A percentile compares a stretch with the other conserved stretches of the same genome.
phyloP scores from a whole-genome alignment of 2,113 vertebrate species.

The Oncorhynchus clarkii region DNA sequence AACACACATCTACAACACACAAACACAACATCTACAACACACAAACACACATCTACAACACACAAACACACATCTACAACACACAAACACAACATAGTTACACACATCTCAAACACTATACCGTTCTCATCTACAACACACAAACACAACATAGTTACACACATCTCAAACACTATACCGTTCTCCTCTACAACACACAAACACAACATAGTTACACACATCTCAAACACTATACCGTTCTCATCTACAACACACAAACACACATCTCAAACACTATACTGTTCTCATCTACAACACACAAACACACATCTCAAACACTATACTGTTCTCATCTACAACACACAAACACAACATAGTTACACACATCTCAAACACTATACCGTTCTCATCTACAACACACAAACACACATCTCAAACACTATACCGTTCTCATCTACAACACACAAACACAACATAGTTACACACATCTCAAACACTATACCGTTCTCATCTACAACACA shows the following conservation, averaged over 20 bases:
- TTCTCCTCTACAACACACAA: constrained; percentile 79
- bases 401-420: constrained; percentile 88
- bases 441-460: background rate
- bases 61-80: background rate
- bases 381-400: constrained; percentile 1
- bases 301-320: background rate
- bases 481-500: constrained; percentile 1
- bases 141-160: too few species aligned
- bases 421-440: constrained; percentile 87
- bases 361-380: background rate
- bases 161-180: constrained; percentile 85
- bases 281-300: constrained; percentile 79
- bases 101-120: background rate
- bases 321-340: background rate
- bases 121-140: background rate
- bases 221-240: background rate
- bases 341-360: background rate
- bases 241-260: constrained; percentile 27
- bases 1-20: background rate
- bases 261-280: constrained; percentile 85
- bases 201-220: too few species aligned
- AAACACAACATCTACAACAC: background rate
- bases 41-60: background rate
- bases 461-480: background rate
- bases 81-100: background rate